Evolutionary conservation across 2,888 invertebrate genomes (phyloP), one percentile per base, ranked within the genome.

Genomic region (Drosophila neotestacea): DNA sequence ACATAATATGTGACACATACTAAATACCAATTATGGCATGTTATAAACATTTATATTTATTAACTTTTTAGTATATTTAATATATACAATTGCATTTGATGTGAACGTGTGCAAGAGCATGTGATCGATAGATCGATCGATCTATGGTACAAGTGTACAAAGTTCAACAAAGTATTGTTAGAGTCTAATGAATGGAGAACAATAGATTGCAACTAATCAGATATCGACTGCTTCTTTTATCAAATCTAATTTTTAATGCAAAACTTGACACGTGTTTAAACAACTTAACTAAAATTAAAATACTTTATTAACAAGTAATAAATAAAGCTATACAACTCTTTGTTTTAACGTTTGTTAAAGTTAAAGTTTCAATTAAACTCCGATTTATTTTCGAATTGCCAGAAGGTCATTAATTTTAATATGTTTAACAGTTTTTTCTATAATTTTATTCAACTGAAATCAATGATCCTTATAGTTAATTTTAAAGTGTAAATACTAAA

Each of bases 21-120:
- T 47, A 13, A 39, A 61, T 7, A 62, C 48, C 47, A 66, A 52
- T 81, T 48, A 38, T 10, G 30, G 52, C 22, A 47, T 22, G 27
- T 27, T 13, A 39, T 10, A 42, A 58, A 4, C 6, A 50, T 27
- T 39, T 30, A n/a, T 60, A 50, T 46, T 51, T 11, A 28, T 28
- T 34, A 36, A 16, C 27, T 28, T 28, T 22, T 36, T 22, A 50
- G 22, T 22, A 16, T 16, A 3, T 41, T 16, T 16, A 22, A 32
- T 42, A 10, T 42, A 44, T 55, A 10, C n/a, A 56, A 56, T 44
- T 27, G 27, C 27, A 55, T 22, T 16, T 9, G 27, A 27, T 34
- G n/a, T 34, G 28, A 4, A 34, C 10, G 55, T 4, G 22, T 42
- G 42, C n/a, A n/a, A 22, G 54, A 34, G 32, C 34, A 55, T 42